Base-by-base conservation (phyloP, 2,113 vertebrate species). In the Thymallus thymallus region DNA sequence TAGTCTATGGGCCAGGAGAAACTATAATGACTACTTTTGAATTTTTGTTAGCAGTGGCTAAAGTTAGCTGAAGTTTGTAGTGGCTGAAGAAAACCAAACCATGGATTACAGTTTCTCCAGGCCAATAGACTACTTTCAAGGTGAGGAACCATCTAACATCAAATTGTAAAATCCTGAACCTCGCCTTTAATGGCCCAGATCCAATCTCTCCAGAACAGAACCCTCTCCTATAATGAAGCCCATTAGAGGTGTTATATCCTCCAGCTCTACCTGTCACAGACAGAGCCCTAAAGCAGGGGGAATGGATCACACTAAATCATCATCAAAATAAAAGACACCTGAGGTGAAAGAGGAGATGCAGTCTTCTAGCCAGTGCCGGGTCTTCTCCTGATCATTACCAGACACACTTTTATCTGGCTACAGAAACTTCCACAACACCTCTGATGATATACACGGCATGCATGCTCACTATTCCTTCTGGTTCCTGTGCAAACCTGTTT, bases 281-380 rank as follows among this genome's bases (percentile, higher is more conserved):
- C 9, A 13, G 74, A 56, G 83, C 84, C 81, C 88, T 72, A 83
- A 69, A 51, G 69, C 67, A 60, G 75, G 6, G 55, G 74, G 83
- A 10, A 81, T 76, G 67, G 77, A 75, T 81, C 80, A 76, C 78
- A 78, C 81, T 93, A 92, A 93, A 92, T 93, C 89, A 90, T 79
- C 32, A 35, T 69, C 32, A 81, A 89, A 89, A 90, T 92, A 91
- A 91, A 92, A 90, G 86, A 89, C 90, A 93, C 91, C 91, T 91
- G 90, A 65, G 7, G 71, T 23, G 73, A 24, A 70, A 69, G 30
- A 75, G 76, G 14, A 69, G n/a, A 72, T 60, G 6, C n/a, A 60
- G n/a, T 16, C 5, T 22, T 6, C 56, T 6, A 60, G 56, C 56
- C 56, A 23, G n/a, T 16, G n/a, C 2, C n/a, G 56, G 6, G 46